phyloP scores from a whole-genome alignment of 2,888 invertebrate genomes.

The Pristionchus maxplancki region DNA sequence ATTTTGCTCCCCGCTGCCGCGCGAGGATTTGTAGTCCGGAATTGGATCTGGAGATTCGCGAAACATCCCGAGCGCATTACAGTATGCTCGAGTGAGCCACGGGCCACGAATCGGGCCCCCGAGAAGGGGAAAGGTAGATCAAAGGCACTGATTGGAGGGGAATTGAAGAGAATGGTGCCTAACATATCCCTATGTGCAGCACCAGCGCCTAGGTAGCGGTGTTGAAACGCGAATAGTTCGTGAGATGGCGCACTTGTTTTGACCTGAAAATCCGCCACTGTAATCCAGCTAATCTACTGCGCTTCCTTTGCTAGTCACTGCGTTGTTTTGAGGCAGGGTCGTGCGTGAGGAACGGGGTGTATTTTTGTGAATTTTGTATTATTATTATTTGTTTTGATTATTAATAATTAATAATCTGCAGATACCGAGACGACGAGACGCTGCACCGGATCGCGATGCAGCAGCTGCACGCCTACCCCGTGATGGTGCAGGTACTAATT shows the following conservation, averaged over 20 bases:
- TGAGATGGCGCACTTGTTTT: no score
- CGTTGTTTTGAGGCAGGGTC: neutral
- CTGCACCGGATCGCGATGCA: conserved; percentile 46
- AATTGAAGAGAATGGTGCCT: neutral
- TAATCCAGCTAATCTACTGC: neutral
- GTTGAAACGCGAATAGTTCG: neutral
- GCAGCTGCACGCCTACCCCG: conserved; percentile 46
- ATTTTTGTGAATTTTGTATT: neutral
- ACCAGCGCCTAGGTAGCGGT: neutral
- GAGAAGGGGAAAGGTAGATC: neutral
- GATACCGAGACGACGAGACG: conserved; percentile 48
- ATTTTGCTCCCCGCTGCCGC: neutral
- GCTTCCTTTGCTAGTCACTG: neutral
- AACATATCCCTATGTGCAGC: neutral
- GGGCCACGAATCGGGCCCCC: neutral
- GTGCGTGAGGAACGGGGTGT: neutral
- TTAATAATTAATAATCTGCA: neutral
- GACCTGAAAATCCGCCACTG: neutral
- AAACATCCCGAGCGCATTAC: neutral
- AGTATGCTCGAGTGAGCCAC: neutral
- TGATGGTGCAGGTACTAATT: conserved; percentile 44
- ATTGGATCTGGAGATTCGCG: neutral
- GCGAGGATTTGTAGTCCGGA: neutral
- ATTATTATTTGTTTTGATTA: neutral
- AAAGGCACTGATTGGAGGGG: neutral